These are phyloP conservation scores for Caradrina kadenii DNA, from an alignment of 2,888 invertebrate species.

Conservation along the genomic window DNA sequence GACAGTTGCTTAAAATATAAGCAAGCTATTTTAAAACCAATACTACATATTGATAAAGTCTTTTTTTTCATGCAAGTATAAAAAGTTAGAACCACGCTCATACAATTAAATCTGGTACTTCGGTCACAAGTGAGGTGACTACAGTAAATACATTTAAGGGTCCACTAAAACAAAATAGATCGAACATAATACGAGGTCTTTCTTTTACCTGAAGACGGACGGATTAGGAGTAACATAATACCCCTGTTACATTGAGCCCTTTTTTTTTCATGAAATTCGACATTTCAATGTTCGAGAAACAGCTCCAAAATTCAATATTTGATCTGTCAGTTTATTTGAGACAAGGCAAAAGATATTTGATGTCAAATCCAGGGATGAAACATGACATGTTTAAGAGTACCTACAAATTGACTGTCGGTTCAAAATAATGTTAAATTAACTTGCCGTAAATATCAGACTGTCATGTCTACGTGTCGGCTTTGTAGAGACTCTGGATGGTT, in stretches of 20 bases:
- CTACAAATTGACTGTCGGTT: not conserved
- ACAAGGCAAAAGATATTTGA: slow-evolving; percentile 12
- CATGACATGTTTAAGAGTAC: not conserved
- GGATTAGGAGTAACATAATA: not conserved
- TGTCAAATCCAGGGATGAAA: slow-evolving; percentile 1
- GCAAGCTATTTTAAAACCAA: no score
- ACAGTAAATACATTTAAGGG: no score
- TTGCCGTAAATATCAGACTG: no score
- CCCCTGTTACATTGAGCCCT: not conserved
- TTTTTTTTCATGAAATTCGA: slow-evolving; percentile 7
- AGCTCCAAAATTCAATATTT: slow-evolving; percentile 10
- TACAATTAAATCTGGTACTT: no score
- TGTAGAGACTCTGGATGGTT: no score
- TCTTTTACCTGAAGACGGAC: not conserved
- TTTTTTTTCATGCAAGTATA: no score
- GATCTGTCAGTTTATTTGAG: slow-evolving; percentile 15
- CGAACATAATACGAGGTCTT: not conserved
- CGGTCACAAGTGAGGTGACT: no score
- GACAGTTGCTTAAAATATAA: no score
- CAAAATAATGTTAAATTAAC: slow-evolving; percentile 13
- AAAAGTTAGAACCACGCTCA: no score
- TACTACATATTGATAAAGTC: no score
- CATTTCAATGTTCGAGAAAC: not conserved
- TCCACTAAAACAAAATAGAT: not conserved
- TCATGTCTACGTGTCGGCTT: no score